Percentiles rank a stretch among this genome's conserved stretches.
These are phyloP conservation scores for Cenopis cana DNA, from an alignment of 2,888 invertebrate genomes.

Conservation along the genomic window DNA sequence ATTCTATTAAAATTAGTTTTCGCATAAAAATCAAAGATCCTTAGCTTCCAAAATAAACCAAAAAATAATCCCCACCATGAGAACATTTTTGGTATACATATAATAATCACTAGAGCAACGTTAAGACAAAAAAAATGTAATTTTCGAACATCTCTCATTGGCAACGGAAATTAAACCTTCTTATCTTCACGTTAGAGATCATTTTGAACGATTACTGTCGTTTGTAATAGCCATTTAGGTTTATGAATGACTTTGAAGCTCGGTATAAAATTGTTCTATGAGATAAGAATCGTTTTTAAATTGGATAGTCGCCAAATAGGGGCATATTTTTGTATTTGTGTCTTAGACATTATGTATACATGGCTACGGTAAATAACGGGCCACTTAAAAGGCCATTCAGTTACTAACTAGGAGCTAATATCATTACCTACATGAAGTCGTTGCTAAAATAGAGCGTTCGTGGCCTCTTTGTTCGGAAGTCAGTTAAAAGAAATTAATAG, in stretches of 20 bases:
- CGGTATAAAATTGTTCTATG: conserved; percentile 20
- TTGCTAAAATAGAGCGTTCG: too few relatives aligned
- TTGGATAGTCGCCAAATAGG: conserved; percentile 12
- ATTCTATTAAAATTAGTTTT: neutral
- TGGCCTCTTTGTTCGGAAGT: too few relatives aligned
- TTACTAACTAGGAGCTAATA: too few relatives aligned
- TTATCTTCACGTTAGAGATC: conserved; percentile 30
- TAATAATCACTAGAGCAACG: conserved; percentile 16
- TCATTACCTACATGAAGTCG: too few relatives aligned
- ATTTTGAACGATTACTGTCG: conserved; percentile 31
- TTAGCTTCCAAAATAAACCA: neutral
- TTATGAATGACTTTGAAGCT: conserved; percentile 28
- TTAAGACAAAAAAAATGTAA: conserved; percentile 35
- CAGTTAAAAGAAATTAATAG: too few relatives aligned
- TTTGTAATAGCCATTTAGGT: conserved; percentile 30
- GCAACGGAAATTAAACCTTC: conserved; percentile 37
- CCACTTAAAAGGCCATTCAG: too few relatives aligned
- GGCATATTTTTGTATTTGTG: neutral
- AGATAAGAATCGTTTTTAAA: conserved; percentile 22
- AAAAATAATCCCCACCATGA: conserved; percentile 16
- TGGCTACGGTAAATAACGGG: too few relatives aligned
- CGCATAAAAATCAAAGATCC: neutral
- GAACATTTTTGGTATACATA: too few relatives aligned
- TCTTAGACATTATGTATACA: neutral
- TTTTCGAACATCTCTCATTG: conserved; percentile 27